Evolutionary conservation across 1,140 invertebrate species (phyloP).

Genomic region (Coenobita brevimanus): DNA sequence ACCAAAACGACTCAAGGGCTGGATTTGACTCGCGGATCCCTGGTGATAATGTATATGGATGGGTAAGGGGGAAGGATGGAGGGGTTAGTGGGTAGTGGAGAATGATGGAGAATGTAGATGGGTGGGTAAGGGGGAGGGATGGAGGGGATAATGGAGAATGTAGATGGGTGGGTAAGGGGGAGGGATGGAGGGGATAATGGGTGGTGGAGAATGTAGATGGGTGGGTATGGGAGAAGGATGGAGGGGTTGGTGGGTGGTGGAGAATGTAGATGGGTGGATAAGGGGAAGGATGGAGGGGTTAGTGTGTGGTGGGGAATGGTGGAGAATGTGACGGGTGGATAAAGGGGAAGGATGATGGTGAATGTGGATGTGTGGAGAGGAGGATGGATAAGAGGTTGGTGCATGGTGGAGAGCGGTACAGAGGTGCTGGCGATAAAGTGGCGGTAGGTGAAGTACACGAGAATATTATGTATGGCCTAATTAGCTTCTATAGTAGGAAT

Average conservation of each 20-base stretch:
- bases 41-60: too few relatives aligned
- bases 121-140: conserved; percentile 5
- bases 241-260: neutral
- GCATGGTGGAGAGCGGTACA: neutral
- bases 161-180: neutral
- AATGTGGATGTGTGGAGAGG: neutral
- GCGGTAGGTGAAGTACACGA: too few relatives aligned
- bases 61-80: conserved; percentile 12
- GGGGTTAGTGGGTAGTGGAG: conserved; percentile 14
- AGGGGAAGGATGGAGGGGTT: neutral
- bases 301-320: neutral
- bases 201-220: neutral
- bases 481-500: too few relatives aligned
- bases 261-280: neutral
- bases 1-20: too few relatives aligned
- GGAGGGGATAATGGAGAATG: conserved; percentile 9
- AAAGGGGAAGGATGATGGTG: neutral
- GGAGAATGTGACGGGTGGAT: neutral
- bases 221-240: neutral
- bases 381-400: neutral
- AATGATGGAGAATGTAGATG: conserved; percentile 1
- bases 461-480: too few relatives aligned
- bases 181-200: neutral
- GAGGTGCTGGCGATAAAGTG: too few relatives aligned
- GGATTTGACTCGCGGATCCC: too few relatives aligned